Percentiles rank a stretch among this genome's conserved stretches.
Conservation (phyloP, 2,888 invertebrate genomes). For the Julus scanicus region DNA sequence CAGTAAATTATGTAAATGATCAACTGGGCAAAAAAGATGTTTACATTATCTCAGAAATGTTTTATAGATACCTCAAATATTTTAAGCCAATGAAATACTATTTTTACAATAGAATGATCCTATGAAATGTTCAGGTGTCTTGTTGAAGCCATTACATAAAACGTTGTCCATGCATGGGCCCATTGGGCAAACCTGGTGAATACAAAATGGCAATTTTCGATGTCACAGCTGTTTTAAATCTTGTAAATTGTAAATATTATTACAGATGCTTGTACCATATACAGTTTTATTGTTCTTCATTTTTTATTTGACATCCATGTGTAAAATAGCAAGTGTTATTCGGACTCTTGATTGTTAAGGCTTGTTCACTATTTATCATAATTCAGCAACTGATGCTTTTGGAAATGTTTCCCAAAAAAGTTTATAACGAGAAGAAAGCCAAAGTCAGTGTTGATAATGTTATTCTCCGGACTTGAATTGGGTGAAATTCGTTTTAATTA, state of each 20-base stretch:
- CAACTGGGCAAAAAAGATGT: not conserved
- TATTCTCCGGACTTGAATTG: not conserved
- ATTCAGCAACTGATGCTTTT: slow-evolving; percentile 71
- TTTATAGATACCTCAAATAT: slow-evolving; percentile 25
- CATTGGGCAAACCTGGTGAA: not conserved
- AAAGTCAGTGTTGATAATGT: slow-evolving; percentile 36
- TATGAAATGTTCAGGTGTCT: not conserved
- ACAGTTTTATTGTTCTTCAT: slow-evolving; percentile 6
- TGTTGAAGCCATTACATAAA: not conserved
- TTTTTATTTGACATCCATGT: slow-evolving; percentile 11
- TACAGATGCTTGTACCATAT: slow-evolving; percentile 14
- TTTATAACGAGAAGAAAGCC: slow-evolving; percentile 66
- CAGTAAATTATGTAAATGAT: not conserved
- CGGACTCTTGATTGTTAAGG: not conserved
- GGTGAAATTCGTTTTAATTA: not conserved
- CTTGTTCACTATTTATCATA: not conserved
- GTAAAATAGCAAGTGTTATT: slow-evolving; percentile 14
- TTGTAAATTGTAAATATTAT: slow-evolving; percentile 36
- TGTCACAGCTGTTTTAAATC: not conserved
- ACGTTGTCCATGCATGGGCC: not conserved
- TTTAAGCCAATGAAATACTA: not conserved
- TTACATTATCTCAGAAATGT: not conserved
- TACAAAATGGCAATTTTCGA: too few relatives aligned
- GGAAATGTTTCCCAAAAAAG: slow-evolving; percentile 92
- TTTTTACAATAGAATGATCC: not conserved